Base-by-base conservation (phyloP, 2,113 vertebrate species). In the Bubo blakistoni region DNA sequence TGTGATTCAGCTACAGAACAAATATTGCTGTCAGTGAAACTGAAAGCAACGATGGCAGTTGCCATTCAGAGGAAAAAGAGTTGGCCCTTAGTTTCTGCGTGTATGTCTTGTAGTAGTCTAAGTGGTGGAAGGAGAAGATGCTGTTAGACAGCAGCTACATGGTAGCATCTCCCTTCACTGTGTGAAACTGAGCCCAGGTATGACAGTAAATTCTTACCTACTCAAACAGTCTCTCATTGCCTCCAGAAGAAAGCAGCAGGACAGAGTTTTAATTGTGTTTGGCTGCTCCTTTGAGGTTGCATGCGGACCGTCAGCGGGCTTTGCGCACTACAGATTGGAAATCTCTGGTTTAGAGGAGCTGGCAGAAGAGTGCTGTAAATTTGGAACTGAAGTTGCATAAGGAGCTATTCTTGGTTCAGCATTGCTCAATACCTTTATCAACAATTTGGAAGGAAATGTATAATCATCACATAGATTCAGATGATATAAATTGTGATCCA, bases 321-420 rank as follows among this genome's bases (percentile, higher is more conserved):
- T 89, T 87, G 69, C 59, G 51, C 59, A 30, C 72, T 77, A 36
- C 67, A 90, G 93, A 59, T 73, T 94, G 67, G 84, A 91, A 91
- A 86, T 55, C 36, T 40, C 70, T 7, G 71, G 67, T 86, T 94
- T 95, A 88, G 92, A 96, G 86, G 76, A 94, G 71, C 52, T 92
- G 92, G 80, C 94, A 88, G 76, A 86, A 63, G 63, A 91, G 51
- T 46, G 30, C 55, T 83, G 67, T 86, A 72, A 72, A 81, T 91
- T 89, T 96, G 81, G 87, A 89, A 44, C 59, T 72, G 66, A 82
- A 81, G 79, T 92, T 94, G 79, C 82, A 49, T 69, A 69, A 82
- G 57, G 69, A 93, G 57, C 82, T 96, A 66, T 89, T 91, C 58
- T 74, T 89, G 90, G n/a, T 88, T 94, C 66, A 81, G 92, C 10